Conservation (phyloP, 2,888 invertebrate species). For the Vesta saturnalis region DNA sequence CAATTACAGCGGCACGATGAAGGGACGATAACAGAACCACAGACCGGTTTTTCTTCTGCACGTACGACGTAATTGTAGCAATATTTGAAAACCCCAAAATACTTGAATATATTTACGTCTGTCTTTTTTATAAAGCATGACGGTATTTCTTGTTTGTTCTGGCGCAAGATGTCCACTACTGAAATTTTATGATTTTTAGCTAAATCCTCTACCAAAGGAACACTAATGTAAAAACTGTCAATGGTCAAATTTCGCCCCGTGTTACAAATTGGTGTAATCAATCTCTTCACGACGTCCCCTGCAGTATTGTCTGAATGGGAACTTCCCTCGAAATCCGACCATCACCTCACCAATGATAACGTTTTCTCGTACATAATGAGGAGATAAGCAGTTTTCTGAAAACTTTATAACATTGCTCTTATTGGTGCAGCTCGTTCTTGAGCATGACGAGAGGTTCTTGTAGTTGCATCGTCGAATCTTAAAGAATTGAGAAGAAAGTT, state of each 20-base stretch:
- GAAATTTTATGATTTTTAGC: no score
- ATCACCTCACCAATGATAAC: no score
- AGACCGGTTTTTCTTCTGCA: background rate
- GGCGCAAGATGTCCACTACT: no score
- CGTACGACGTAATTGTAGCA: background rate
- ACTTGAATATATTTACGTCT: background rate
- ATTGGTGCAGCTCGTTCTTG: background rate
- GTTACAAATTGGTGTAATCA: no score
- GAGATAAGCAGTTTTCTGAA: background rate
- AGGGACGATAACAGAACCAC: background rate
- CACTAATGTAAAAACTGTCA: no score
- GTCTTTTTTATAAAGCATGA: background rate
- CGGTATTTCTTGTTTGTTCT: background rate
- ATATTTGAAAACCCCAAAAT: background rate
- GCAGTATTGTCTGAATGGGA: no score
- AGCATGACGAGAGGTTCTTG: background rate
- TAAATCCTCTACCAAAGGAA: no score
- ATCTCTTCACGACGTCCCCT: no score
- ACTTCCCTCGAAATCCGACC: no score
- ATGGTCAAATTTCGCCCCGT: no score
- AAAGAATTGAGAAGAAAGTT: background rate
- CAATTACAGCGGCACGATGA: background rate
- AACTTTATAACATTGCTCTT: background rate
- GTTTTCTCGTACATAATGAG: background rate
- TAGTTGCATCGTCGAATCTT: background rate